These are phyloP conservation scores for Catocala nupta DNA, from an alignment of 2,888 invertebrate species.

Conservation along the genomic window DNA sequence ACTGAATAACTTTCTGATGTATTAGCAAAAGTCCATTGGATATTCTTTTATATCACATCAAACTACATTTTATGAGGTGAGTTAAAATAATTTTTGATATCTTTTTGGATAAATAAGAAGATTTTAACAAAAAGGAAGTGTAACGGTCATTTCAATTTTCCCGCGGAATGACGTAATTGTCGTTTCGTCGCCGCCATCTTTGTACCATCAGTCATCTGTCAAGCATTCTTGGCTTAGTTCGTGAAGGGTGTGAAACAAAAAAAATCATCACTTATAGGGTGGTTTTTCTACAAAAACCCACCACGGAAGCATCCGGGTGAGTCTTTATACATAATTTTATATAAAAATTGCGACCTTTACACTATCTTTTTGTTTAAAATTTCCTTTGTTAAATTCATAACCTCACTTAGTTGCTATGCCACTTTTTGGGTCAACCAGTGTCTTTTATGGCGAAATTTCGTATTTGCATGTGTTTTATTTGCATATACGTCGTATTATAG, in stretches of 20 bases:
- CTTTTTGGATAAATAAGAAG: constrained; percentile 11
- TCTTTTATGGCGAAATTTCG: constrained; percentile 66
- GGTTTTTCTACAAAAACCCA: constrained; percentile 69
- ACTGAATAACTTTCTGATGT: constrained; percentile 77
- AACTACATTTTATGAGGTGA: constrained; percentile 76
- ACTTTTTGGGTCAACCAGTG: constrained; percentile 80
- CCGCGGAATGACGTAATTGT: constrained; percentile 82
- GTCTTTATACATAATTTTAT: constrained; percentile 56
- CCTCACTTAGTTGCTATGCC: constrained; percentile 59
- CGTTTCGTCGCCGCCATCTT: constrained; percentile 70
- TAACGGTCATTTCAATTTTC: constrained; percentile 75
- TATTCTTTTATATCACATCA: constrained; percentile 58
- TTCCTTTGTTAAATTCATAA: constrained; percentile 58
- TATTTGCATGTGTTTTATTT: constrained; percentile 62
- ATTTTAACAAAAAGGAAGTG: constrained; percentile 48
- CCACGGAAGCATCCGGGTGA: constrained; percentile 86
- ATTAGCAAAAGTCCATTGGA: constrained; percentile 68
- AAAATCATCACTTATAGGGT: constrained; percentile 65
- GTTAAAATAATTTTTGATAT: constrained; percentile 45
- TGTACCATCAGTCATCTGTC: constrained; percentile 80
- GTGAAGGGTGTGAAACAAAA: constrained; percentile 71
- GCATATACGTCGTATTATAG: constrained; percentile 55
- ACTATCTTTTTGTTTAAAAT: constrained; percentile 50
- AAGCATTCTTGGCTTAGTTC: constrained; percentile 67
- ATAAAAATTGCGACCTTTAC: constrained; percentile 38